Base-by-base conservation (phyloP, 2,113 vertebrate genomes). In the Scolopax mira region DNA sequence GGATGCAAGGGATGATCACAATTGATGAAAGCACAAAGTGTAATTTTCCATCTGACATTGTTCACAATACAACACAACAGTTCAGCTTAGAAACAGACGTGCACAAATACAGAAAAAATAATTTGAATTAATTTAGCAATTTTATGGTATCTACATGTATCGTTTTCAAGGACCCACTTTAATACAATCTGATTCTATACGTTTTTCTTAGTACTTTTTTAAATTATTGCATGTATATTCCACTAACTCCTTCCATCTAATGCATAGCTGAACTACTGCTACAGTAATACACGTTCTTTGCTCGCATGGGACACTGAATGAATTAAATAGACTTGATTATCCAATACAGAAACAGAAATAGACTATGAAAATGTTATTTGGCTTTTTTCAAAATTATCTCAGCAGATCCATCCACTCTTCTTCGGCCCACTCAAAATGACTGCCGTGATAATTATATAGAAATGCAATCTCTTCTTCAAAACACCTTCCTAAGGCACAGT, bases 261-360 rank as follows among this genome's bases (percentile, higher is more conserved):
- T 60, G 5, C 25, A 62, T 11, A 39, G 41, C 18, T 71, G 44
- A 89, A 57, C 55, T 37, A 46, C 18, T 30, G 37, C 28, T 10
- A 30, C 18, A 54, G 52, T 27, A 54, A 28, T 18, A 27, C 27
- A 51, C 0, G 0, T 24, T 58, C 25, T 84, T 80, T 54, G 31
- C 18, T 74, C 78, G 39, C 1, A 1, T 4, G 14, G 83, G n/a
- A 86, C 37, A 39, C 0, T 42, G 31, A 92, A 79, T 24, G 2
- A 85, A 62, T 66, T 57, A 72, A 67, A 37, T 1, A 67, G 42
- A 65, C 30, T 55, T 31, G 5, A 52, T 71, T 72, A 85, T 44
- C 35, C 67, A 55, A 33, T 9, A 22, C 13, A 74, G 52, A 67
- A 78, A 81, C 27, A 91, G 75, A 92, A 60, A 22, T 0, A 62